These are phyloP conservation scores for Listronotus bonariensis DNA, from an alignment of 1,140 invertebrate species.

Conservation along the genomic window DNA sequence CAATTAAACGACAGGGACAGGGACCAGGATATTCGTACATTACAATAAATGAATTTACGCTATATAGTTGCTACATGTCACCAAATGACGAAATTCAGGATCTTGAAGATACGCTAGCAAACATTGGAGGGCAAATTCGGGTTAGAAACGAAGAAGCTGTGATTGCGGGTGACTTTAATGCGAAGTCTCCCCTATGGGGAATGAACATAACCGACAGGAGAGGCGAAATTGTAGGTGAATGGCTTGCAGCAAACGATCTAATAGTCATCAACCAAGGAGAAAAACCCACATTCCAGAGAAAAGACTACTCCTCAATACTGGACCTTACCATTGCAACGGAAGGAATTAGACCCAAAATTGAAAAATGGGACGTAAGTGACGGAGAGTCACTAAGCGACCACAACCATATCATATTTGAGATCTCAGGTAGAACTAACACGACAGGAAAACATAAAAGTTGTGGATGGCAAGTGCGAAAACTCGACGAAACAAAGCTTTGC, in stretches of 20 bases:
- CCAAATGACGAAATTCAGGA: background rate
- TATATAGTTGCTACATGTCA: no score
- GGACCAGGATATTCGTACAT: no score
- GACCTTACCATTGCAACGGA: conserved; percentile 3
- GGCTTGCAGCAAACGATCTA: background rate
- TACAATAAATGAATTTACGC: no score
- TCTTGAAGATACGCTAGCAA: background rate
- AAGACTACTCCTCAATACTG: background rate
- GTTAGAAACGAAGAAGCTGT: background rate
- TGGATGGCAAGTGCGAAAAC: no score
- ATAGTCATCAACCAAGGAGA: background rate
- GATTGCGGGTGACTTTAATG: background rate
- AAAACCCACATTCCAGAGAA: conserved; percentile 10
- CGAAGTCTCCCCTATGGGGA: conserved; percentile 3
- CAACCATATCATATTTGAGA: background rate
- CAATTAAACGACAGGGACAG: no score
- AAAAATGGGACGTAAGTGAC: background rate
- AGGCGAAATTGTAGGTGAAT: background rate
- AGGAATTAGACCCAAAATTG: background rate
- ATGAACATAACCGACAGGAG: conserved; percentile 1
- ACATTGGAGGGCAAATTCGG: background rate
- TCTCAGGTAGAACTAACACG: no score
- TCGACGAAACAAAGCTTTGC: no score
- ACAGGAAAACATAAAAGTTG: no score
- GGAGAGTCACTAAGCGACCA: background rate